Conservation (phyloP, 1,140 invertebrate genomes). For the Hypsibius dujardini region DNA sequence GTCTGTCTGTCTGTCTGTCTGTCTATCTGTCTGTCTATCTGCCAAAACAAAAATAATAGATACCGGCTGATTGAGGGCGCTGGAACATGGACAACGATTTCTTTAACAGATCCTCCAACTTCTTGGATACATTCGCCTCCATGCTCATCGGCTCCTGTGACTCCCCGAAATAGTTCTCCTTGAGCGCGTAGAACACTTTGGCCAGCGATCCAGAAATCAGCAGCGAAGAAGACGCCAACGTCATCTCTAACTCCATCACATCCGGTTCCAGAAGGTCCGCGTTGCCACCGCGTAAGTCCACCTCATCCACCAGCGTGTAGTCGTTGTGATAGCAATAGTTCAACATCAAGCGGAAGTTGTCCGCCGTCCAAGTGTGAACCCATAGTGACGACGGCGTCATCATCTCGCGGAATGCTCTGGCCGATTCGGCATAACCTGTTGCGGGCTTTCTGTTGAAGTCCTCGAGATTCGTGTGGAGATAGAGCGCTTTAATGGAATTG, state of each 20-base stretch:
- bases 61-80: too few species aligned
- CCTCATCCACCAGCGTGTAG: too few species aligned
- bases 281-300: too few species aligned
- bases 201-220: background rate
- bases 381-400: background rate
- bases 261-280: background rate
- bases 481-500: background rate
- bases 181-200: background rate
- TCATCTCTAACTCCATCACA: constrained; percentile 14
- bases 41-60: too few species aligned
- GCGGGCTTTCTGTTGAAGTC: background rate
- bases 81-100: background rate
- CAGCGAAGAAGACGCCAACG: background rate
- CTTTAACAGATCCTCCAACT: background rate
- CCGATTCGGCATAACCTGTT: background rate
- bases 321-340: background rate
- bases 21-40: too few species aligned
- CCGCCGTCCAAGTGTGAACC: background rate
- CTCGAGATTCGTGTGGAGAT: background rate
- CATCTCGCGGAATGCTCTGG: constrained; percentile 1
- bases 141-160: background rate
- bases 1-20: too few species aligned
- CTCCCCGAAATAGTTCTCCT: constrained; percentile 8
- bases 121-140: background rate
- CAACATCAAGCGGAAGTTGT: background rate